phyloP scores from a whole-genome alignment of 1,140 invertebrate genomes.

The Drosophila burlai region DNA sequence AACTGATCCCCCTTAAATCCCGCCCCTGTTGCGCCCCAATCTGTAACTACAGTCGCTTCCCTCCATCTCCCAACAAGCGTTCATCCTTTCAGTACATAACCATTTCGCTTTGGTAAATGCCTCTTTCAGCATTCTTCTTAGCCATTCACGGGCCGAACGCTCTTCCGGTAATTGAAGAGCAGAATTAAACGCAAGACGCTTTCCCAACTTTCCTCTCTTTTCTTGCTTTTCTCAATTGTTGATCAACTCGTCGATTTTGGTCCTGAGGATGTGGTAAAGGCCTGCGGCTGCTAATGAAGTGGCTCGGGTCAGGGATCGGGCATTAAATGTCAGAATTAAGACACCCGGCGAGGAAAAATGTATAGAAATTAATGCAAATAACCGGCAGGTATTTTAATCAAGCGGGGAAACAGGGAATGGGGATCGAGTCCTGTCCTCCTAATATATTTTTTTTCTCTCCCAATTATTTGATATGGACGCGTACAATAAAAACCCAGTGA shows the following conservation, averaged over 20 bases:
- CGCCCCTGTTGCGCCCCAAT: constrained; percentile 3
- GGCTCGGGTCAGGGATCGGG: constrained; percentile 34
- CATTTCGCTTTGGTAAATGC: constrained; percentile 43
- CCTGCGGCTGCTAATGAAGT: constrained; percentile 66
- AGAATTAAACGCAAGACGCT: constrained; percentile 25
- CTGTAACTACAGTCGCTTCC: constrained; percentile 46
- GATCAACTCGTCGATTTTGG: constrained; percentile 17
- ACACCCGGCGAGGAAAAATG: constrained; percentile 64
- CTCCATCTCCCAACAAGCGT: not conserved
- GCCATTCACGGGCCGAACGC: constrained; percentile 23
- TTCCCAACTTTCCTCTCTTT: not conserved
- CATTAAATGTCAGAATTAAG: constrained; percentile 77
- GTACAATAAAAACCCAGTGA: constrained; percentile 66
- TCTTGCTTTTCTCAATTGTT: constrained; percentile 1
- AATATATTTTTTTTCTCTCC: constrained; percentile 46
- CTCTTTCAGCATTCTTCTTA: constrained; percentile 26
- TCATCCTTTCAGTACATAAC: constrained; percentile 34
- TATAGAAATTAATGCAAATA: constrained; percentile 78
- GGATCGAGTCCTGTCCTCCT: constrained; percentile 29
- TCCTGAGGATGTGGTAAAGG: constrained; percentile 1
- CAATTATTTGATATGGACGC: constrained; percentile 67
- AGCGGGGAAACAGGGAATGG: constrained; percentile 37
- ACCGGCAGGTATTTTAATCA: constrained; percentile 82
- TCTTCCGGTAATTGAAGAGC: constrained; percentile 31
- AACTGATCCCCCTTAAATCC: not conserved